phyloP scores from a whole-genome alignment of 2,113 vertebrate genomes.

The Rhinoptilus africanus region DNA sequence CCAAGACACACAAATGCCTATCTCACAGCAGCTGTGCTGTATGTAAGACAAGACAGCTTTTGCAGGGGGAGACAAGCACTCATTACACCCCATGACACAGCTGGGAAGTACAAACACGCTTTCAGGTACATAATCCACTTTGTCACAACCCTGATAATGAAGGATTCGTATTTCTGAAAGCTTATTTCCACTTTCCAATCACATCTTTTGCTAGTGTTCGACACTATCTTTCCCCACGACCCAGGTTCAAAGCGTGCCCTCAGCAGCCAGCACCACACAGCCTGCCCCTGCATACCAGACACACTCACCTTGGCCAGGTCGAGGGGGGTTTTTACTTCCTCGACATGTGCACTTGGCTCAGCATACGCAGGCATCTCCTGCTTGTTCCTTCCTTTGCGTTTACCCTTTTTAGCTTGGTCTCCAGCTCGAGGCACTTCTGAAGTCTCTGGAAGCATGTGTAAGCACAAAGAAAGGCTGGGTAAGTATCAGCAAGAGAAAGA shows the following conservation, averaged over 20 bases:
- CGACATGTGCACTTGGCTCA: conserved; percentile 69
- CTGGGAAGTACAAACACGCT: background rate
- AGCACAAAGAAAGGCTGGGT: background rate
- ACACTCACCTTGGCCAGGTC: conserved; percentile 89
- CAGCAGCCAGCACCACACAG: background rate
- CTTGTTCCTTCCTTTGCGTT: conserved; percentile 92
- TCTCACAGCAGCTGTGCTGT: background rate
- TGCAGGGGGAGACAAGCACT: background rate
- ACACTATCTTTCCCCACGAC: fast-evolving
- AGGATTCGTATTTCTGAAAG: background rate
- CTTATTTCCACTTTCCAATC: background rate
- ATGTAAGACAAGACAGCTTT: background rate
- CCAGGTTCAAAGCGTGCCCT: too few relatives aligned
- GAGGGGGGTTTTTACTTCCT: conserved; percentile 91
- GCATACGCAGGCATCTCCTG: conserved; percentile 73
- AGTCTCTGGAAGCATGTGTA: conserved; percentile 42
- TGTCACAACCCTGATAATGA: fast-evolving
- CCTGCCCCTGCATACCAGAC: fast-evolving
- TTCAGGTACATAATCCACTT: background rate
- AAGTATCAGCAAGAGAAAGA: background rate
- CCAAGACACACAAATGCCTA: fast-evolving
- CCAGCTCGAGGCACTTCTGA: conserved; percentile 69
- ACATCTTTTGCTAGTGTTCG: background rate
- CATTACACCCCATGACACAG: background rate
- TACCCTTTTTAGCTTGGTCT: conserved; percentile 84